Conservation (phyloP, 1,140 invertebrate genomes). For the Anastatus disparis region DNA sequence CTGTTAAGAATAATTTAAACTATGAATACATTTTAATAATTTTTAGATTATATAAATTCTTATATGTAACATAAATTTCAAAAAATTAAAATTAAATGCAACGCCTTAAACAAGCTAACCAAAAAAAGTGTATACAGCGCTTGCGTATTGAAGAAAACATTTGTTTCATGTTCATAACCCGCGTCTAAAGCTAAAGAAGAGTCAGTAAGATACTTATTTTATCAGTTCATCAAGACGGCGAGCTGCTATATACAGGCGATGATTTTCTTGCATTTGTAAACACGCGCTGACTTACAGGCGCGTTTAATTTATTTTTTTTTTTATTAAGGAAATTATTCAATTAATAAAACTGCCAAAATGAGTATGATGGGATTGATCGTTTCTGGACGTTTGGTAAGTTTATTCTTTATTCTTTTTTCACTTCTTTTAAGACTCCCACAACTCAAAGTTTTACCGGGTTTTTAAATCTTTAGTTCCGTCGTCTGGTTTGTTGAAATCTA, state of each 20-base stretch:
- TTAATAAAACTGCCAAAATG: constrained; percentile 33
- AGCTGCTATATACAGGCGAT: constrained; percentile 20
- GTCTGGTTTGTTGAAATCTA: constrained; percentile 22
- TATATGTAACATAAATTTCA: too few relatives aligned
- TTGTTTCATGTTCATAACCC: not conserved
- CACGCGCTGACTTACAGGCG: constrained; percentile 19
- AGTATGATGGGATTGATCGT: constrained; percentile 77
- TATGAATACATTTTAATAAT: too few relatives aligned
- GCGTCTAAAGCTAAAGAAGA: not conserved
- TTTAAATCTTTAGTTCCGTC: constrained; percentile 5
- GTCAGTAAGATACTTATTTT: too few relatives aligned
- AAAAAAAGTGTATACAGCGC: too few relatives aligned
- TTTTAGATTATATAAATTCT: too few relatives aligned
- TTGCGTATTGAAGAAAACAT: not conserved
- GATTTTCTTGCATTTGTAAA: constrained; percentile 27
- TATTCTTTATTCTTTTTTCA: not conserved
- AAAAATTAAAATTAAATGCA: too few relatives aligned
- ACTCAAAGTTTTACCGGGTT: not conserved
- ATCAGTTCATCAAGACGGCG: not conserved
- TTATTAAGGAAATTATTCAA: not conserved
- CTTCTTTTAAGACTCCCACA: not conserved
- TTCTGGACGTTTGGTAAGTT: constrained; percentile 74
- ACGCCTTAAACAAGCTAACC: too few relatives aligned
- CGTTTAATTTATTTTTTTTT: constrained; percentile 11
- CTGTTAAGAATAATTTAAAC: too few relatives aligned